Evolutionary conservation across 2,888 invertebrate species (phyloP).

Genomic region (Thysanoteuthis rhombus): DNA sequence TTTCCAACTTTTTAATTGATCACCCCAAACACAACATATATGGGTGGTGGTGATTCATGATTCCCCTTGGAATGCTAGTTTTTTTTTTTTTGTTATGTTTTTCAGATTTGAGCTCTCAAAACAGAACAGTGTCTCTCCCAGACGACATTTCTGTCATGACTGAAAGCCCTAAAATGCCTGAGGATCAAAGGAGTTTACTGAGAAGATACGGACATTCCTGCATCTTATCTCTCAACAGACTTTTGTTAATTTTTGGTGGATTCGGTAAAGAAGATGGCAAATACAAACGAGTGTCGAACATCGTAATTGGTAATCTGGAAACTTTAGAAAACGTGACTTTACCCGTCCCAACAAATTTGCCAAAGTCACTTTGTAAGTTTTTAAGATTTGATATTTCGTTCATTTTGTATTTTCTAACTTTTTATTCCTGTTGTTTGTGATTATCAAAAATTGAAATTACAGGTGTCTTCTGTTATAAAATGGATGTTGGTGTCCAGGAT

Average conservation of each 20-base stretch:
- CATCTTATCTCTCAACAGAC: conserved; percentile 37
- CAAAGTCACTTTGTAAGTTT: background rate
- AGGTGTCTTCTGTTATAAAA: too few species aligned
- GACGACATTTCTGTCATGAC: background rate
- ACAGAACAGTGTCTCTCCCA: background rate
- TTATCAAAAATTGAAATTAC: too few species aligned
- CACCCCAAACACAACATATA: too few species aligned
- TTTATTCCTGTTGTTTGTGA: too few species aligned
- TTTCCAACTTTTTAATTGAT: too few species aligned
- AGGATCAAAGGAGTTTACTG: conserved; percentile 17
- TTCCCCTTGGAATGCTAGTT: too few species aligned
- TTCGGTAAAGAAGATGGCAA: conserved; percentile 59
- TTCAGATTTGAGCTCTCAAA: background rate
- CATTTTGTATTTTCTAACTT: too few species aligned
- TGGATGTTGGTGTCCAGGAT: too few species aligned
- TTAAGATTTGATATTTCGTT: background rate
- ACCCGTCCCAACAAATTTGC: background rate
- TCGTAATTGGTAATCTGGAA: conserved; percentile 43
- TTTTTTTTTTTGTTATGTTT: background rate
- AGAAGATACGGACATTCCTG: conserved; percentile 56
- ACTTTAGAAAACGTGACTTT: conserved; percentile 39
- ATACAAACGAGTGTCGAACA: conserved; percentile 54
- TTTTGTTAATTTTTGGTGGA: conserved; percentile 53
- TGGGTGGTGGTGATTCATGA: too few species aligned
- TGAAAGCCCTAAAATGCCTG: background rate